phyloP scores from a whole-genome alignment of 2,797 vertebrate genomes.

The Lerista edwardsae region DNA sequence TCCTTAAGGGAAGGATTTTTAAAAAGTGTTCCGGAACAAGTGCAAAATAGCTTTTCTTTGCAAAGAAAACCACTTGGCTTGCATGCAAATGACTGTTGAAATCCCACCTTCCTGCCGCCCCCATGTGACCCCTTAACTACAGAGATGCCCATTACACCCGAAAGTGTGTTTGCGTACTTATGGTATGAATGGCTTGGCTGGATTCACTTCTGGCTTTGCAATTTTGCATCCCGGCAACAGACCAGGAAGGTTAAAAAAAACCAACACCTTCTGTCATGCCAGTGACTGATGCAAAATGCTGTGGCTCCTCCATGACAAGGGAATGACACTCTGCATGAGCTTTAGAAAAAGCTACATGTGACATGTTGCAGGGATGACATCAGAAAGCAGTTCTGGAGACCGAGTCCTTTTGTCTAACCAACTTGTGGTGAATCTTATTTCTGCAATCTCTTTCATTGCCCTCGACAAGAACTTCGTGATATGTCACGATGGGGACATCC shows the following conservation, averaged over 20 bases:
- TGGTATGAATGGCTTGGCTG: background rate
- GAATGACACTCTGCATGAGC: background rate
- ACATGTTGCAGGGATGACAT: background rate
- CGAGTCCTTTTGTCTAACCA: background rate
- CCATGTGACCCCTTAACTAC: background rate
- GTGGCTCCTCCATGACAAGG: too few relatives aligned
- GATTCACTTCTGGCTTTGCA: background rate
- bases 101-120: too few relatives aligned
- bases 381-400: too few relatives aligned
- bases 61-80: background rate
- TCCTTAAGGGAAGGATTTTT: background rate
- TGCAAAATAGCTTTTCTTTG: background rate
- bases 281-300: background rate
- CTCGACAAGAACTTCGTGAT: too few relatives aligned
- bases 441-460: background rate
- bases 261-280: too few relatives aligned
- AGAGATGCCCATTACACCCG: background rate
- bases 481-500: too few relatives aligned
- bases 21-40: background rate
- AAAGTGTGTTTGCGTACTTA: too few relatives aligned
- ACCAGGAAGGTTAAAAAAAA: background rate
- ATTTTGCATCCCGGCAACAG: background rate
- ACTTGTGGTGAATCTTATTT: too few relatives aligned
- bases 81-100: too few relatives aligned
- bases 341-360: background rate